Evolutionary conservation across 23 tunicate genomes (phyloP), one percentile per base, ranked within the genome.

Genomic region (Oikopleura albicans): DNA sequence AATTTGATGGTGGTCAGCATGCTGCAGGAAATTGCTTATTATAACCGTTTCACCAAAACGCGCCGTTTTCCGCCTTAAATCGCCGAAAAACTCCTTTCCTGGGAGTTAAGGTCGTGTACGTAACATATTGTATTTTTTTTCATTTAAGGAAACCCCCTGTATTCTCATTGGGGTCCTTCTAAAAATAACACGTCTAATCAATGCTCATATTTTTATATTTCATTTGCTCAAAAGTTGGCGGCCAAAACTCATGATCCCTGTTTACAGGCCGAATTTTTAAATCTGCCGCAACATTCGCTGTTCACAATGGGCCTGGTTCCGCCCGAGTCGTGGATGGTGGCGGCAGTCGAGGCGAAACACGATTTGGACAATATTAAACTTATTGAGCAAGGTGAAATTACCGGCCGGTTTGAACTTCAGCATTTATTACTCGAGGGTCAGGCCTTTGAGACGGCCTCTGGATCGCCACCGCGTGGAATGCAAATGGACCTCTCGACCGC

Each of bases 291-390:
- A 28, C 89, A 88, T 39, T 87, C 99, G 4, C 75, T 95, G 0
- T 75, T 95, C 40, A 95, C 99, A 35, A 84, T 88, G 59, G 87
- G 87, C 56, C 59, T 95, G 66, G 89, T 91, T 39, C 90, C 99
- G 34, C 99, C 99, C 0, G 99, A 95, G 41, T 94, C 91, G 33
- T 95, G 99, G 99, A 90, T 95, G 99, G 99, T 88, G 83, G 99
- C 89, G 41, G 92, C 88, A 27, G 96, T 90, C 16, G 41, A 66
- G 4, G 96, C 99, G 0, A 86, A 86, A 29, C 83, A 95, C 66
- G 99, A 95, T 76, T 85, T 95, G n/a, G 99, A 95, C 84, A 95
- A 95, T 63, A 95, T 95, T 40, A 87, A 86, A 66, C 87, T 87
- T 37, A 84, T 83, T 8, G 57, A 40, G 2, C 84, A 40, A 39